These are phyloP conservation scores for Athene noctua DNA, from an alignment of 2,113 vertebrate species.

Conservation along the genomic window DNA sequence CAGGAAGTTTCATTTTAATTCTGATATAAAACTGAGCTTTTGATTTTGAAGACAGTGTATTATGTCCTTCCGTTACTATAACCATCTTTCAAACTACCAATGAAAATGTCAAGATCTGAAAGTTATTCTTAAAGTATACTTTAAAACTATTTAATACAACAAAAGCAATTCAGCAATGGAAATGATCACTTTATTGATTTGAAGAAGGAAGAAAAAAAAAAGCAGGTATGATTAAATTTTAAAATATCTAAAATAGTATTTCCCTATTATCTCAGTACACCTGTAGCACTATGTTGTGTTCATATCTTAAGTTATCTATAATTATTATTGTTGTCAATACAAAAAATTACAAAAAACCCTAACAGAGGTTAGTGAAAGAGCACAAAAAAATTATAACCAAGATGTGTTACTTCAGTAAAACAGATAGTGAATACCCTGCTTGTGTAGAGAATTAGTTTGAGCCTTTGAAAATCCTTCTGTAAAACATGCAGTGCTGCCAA, in stretches of 20 bases:
- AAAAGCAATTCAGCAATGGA: background rate
- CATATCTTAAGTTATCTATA: background rate
- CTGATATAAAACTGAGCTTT: background rate
- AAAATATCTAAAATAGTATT: background rate
- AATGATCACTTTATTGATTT: background rate
- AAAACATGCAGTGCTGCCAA: background rate
- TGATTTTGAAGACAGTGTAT: background rate
- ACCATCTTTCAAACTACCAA: background rate
- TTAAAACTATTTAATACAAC: background rate
- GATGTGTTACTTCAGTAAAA: background rate
- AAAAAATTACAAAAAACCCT: background rate
- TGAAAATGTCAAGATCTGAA: background rate
- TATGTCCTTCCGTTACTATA: background rate
- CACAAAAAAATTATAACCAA: background rate
- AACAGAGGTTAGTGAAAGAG: background rate
- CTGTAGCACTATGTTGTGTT: background rate
- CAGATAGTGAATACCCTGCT: background rate
- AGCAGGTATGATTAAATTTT: background rate
- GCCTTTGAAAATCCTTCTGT: background rate
- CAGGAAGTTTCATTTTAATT: background rate
- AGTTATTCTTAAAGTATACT: background rate
- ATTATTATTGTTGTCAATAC: background rate
- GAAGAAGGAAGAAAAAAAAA: background rate
- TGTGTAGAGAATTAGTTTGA: background rate
- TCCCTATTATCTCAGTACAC: background rate